Conservation (phyloP, 2,113 vertebrate species). For the Ranitomeya imitator region DNA sequence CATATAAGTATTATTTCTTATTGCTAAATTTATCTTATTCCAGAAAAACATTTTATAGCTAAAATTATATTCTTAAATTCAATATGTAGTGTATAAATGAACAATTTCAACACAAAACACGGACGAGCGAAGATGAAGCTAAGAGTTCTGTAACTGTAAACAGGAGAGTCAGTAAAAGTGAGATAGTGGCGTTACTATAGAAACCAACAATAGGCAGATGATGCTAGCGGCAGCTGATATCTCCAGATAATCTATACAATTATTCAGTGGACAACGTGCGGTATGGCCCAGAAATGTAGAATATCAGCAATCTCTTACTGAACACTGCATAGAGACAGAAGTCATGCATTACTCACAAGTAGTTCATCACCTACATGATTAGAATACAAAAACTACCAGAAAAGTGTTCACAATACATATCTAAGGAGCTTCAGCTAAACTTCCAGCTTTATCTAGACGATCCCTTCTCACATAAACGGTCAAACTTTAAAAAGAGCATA, state of each 20-base stretch:
- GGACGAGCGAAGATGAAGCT: background rate
- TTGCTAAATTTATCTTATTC: background rate
- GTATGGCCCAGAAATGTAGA: background rate
- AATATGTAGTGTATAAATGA: background rate
- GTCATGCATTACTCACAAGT: background rate
- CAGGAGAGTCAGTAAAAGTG: background rate
- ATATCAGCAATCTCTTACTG: background rate
- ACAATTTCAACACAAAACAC: background rate
- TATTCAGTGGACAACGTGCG: background rate
- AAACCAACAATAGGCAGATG: constrained; percentile 23
- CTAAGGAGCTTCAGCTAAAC: background rate
- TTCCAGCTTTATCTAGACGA: too few species aligned
- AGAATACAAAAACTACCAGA: background rate
- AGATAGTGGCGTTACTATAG: constrained; percentile 22
- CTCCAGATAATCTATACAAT: background rate
- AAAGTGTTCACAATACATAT: too few species aligned
- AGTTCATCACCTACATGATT: background rate
- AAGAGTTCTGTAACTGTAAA: background rate
- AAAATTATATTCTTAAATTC: background rate
- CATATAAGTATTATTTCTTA: background rate
- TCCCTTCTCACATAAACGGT: too few species aligned
- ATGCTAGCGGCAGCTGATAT: background rate
- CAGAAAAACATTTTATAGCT: background rate
- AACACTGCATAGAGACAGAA: background rate
- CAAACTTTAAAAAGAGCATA: too few species aligned